These are phyloP conservation scores for Noctua janthina DNA, from an alignment of 2,888 invertebrate genomes.

Conservation along the genomic window DNA sequence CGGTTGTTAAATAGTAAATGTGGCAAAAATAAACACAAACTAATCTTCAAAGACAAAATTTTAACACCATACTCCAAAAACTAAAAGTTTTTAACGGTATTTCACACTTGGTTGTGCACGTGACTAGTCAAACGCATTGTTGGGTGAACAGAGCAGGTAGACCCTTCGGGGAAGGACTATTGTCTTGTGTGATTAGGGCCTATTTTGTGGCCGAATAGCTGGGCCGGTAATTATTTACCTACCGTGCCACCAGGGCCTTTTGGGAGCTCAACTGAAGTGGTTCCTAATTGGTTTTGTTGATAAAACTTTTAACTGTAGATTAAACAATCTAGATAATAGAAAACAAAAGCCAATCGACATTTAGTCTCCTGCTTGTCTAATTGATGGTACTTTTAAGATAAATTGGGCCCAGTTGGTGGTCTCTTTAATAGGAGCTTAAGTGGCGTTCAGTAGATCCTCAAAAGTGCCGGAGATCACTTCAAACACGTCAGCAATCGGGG, in stretches of 20 bases:
- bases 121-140: conserved; percentile 66
- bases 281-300: conserved; percentile 40
- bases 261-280: conserved; percentile 42
- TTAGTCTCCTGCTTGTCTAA: background rate
- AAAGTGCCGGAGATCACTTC: background rate
- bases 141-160: conserved; percentile 75
- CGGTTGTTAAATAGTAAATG: background rate
- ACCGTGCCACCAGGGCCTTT: conserved; percentile 41
- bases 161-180: conserved; percentile 73
- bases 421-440: background rate
- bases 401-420: background rate
- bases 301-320: conserved; percentile 26
- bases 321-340: background rate
- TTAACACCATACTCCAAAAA: conserved; percentile 33
- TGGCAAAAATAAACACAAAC: conserved; percentile 18
- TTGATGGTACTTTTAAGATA: background rate
- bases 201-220: conserved; percentile 50
- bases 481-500: background rate
- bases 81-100: conserved; percentile 56
- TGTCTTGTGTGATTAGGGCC: conserved; percentile 75
- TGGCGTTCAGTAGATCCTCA: background rate
- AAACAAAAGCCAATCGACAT: background rate
- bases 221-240: conserved; percentile 63
- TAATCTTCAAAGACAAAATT: conserved; percentile 12
- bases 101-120: conserved; percentile 50